Conservation (phyloP, 1,140 invertebrate genomes). For the Pristionchus pacificus region DNA sequence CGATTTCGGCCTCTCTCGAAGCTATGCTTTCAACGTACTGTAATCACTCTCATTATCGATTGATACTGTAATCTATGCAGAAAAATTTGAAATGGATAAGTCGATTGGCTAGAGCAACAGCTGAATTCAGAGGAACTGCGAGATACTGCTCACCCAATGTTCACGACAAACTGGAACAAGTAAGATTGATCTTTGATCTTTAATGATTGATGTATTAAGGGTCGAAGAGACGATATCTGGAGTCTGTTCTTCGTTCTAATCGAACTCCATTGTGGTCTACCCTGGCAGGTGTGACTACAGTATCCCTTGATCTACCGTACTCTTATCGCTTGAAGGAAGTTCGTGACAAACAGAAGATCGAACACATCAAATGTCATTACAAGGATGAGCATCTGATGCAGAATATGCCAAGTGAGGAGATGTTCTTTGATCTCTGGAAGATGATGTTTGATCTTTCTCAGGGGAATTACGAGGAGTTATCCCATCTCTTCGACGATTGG, state of each 20-base stretch:
- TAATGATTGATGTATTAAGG: too few relatives aligned
- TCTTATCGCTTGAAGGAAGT: constrained; percentile 32
- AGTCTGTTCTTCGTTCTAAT: constrained; percentile 41
- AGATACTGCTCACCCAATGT: constrained; percentile 42
- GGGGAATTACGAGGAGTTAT: constrained; percentile 30
- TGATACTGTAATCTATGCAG: neutral
- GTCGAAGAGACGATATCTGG: constrained; percentile 47
- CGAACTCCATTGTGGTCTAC: constrained; percentile 44
- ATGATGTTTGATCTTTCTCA: constrained; percentile 20
- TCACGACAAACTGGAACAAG: constrained; percentile 36
- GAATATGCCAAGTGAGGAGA: constrained; percentile 28
- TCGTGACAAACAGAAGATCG: constrained; percentile 28
- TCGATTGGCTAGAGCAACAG: constrained; percentile 35
- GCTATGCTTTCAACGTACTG: constrained; percentile 15
- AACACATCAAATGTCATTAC: too few relatives aligned
- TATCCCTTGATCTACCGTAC: too few relatives aligned
- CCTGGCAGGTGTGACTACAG: too few relatives aligned
- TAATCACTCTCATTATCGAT: neutral
- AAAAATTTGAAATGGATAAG: constrained; percentile 27
- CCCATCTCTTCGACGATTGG: too few relatives aligned
- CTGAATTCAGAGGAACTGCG: constrained; percentile 44
- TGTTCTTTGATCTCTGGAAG: neutral
- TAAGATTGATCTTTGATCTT: too few relatives aligned
- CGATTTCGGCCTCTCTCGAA: constrained; percentile 30
- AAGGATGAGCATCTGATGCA: constrained; percentile 25